Conservation (phyloP, 1,140 invertebrate species). For the Neuroterus valhalla region DNA sequence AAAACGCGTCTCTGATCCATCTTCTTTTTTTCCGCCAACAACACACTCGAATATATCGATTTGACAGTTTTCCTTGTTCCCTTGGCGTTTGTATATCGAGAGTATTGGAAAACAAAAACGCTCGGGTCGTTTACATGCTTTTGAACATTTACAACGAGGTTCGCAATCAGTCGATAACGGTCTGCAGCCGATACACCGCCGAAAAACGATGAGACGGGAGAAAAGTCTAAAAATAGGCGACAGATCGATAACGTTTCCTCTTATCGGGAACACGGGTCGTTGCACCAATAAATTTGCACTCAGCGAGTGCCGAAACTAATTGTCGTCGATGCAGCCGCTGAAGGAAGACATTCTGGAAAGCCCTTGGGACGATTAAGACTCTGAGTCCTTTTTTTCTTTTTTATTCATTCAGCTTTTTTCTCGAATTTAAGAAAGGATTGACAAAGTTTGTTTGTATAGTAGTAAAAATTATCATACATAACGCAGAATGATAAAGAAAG, state of each 20-base stretch:
- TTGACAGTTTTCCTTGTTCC: neutral
- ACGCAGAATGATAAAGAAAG: neutral
- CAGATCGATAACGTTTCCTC: constrained; percentile 21
- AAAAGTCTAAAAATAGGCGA: constrained; percentile 28
- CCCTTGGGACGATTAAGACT: constrained; percentile 18
- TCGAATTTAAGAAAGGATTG: constrained; percentile 4
- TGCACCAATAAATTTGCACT: constrained; percentile 30
- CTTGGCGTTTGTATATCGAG: constrained; percentile 18
- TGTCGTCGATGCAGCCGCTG: constrained; percentile 28
- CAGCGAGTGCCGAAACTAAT: constrained; percentile 29
- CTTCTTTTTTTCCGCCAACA: constrained; percentile 19
- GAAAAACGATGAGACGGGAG: constrained; percentile 28
- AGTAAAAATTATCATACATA: neutral
- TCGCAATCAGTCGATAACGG: constrained; percentile 29
- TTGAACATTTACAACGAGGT: constrained; percentile 26
- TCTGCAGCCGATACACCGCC: constrained; percentile 6
- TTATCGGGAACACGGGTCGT: constrained; percentile 29
- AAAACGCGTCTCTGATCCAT: constrained; percentile 35
- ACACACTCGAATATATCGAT: neutral
- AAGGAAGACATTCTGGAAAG: constrained; percentile 15
- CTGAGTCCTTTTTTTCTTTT: constrained; percentile 21
- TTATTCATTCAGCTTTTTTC: constrained; percentile 3
- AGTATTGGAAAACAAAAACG: constrained; percentile 29
- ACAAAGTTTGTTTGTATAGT: neutral
- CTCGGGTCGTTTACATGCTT: constrained; percentile 22